These are phyloP conservation scores for Geodia barretti DNA, from an alignment of 37 sponge, comb jelly and placozoan genomes.

Conservation along the genomic window DNA sequence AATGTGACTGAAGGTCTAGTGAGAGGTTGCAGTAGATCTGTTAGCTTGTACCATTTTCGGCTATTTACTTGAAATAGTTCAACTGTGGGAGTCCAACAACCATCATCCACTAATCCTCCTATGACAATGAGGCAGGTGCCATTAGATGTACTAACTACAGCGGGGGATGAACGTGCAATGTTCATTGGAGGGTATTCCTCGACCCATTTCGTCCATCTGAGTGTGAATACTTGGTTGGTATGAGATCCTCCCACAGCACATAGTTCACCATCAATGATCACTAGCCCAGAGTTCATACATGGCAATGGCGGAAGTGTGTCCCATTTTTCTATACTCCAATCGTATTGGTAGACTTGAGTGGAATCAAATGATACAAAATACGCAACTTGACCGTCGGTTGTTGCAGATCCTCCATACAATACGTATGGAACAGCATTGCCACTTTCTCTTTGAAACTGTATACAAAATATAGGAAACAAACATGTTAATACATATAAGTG, in stretches of 20 bases:
- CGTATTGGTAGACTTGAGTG: not conserved
- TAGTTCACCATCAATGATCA: not conserved
- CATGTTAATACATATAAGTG: no score
- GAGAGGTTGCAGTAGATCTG: not conserved
- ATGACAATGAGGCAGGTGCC: not conserved
- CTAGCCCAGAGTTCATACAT: not conserved
- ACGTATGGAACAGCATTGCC: no score
- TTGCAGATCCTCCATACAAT: not conserved
- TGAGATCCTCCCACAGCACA: not conserved
- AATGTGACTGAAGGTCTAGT: not conserved
- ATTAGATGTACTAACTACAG: not conserved
- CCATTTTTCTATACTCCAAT: not conserved
- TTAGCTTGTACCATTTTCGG: not conserved
- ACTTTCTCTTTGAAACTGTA: no score
- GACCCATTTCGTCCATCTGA: not conserved
- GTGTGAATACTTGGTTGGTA: not conserved
- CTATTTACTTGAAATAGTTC: not conserved
- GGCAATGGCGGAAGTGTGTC: not conserved
- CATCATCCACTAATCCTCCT: not conserved
- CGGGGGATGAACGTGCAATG: not conserved
- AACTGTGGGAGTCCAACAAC: not conserved
- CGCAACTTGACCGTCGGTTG: not conserved
- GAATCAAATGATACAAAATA: not conserved
- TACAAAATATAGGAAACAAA: no score
- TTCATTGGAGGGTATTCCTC: not conserved